Base-by-base conservation (phyloP, 2,797 vertebrate species). In the Antennarius maculatus region DNA sequence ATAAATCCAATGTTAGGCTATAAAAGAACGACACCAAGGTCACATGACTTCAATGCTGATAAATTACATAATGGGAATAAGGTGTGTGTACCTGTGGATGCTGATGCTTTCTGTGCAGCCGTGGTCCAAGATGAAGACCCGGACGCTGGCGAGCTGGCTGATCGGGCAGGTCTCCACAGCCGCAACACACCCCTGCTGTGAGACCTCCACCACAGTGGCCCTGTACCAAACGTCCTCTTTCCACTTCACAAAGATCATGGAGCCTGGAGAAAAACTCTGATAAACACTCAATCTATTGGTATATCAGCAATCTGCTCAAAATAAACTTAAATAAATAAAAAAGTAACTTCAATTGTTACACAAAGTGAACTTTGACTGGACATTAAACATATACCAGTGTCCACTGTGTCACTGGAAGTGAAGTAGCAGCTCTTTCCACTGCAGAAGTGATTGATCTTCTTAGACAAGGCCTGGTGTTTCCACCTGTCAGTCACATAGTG, bases 101-200 rank as follows among this genome's bases (percentile, higher is more conserved):
- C n/a, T 41, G 49, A 94, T 6, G 13, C 1, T 66, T 50, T 80
- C 71, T 11, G 72, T 79, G 58, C 78, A 29, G 34, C 93, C 93
- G 39, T 69, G 74, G 72, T 94, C 93, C 4, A 71, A 52, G 7
- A 88, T 80, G 74, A 89, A 93, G 48, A 92, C 79, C 16, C 29
- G 29, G 5, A 92, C 7, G 13, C 56, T 58, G 64, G 74, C 23
- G 41, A 94, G 74, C 60, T 88, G 71, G 8, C 57, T 13, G 58
- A 87, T 83, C 0, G 58, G 66, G 27, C 91, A 93, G 37, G 56
- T 28, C 28, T 71, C 72, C 47, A 92, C 88, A 2, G 71, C 11
- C 57, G 76, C 69, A 4, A 23, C 23, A 28, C 45, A 67, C 37
- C 67, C 81, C 0, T 13, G 75, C 60, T 80, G 82, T 42, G 75